These are phyloP conservation scores for Scomberomorus guttatus DNA, from an alignment of 2,797 vertebrate species.

Conservation along the genomic window DNA sequence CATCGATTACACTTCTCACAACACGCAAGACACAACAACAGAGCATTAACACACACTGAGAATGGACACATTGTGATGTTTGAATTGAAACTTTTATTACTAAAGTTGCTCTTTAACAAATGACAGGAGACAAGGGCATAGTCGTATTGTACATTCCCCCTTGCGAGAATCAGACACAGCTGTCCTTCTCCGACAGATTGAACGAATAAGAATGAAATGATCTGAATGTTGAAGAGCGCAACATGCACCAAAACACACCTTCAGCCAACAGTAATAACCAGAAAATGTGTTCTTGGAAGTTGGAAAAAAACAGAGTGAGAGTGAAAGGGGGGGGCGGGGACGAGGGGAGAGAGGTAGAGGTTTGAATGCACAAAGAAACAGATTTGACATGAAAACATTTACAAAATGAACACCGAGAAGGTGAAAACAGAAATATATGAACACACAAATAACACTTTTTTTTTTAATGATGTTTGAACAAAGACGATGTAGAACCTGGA, in stretches of 20 bases:
- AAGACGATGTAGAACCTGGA: slow-evolving; percentile 34
- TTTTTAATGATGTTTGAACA: slow-evolving; percentile 1
- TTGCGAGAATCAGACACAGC: slow-evolving; percentile 18
- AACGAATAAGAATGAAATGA: slow-evolving; percentile 11
- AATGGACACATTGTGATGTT: slow-evolving; percentile 23
- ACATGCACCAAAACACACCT: slow-evolving; percentile 9
- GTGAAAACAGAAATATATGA: background rate
- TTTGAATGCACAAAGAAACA: slow-evolving; percentile 32
- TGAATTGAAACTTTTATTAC: slow-evolving; percentile 67
- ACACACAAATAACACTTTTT: background rate
- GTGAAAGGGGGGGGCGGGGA: background rate
- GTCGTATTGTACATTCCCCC: slow-evolving; percentile 33
- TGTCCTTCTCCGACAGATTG: slow-evolving; percentile 11
- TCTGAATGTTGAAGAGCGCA: background rate
- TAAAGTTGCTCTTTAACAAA: slow-evolving; percentile 61
- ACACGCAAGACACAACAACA: background rate
- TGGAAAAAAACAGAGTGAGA: background rate
- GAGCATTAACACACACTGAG: slow-evolving; percentile 18
- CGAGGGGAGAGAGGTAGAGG: slow-evolving; percentile 62
- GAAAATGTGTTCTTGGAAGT: slow-evolving; percentile 5
- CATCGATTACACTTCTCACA: background rate
- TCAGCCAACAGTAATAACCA: slow-evolving; percentile 7
- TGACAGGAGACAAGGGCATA: slow-evolving; percentile 32
- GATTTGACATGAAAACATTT: slow-evolving; percentile 2
- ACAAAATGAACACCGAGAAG: slow-evolving; percentile 22